These are phyloP conservation scores for Apus apus DNA, from an alignment of 2,113 vertebrate genomes.

Conservation along the genomic window DNA sequence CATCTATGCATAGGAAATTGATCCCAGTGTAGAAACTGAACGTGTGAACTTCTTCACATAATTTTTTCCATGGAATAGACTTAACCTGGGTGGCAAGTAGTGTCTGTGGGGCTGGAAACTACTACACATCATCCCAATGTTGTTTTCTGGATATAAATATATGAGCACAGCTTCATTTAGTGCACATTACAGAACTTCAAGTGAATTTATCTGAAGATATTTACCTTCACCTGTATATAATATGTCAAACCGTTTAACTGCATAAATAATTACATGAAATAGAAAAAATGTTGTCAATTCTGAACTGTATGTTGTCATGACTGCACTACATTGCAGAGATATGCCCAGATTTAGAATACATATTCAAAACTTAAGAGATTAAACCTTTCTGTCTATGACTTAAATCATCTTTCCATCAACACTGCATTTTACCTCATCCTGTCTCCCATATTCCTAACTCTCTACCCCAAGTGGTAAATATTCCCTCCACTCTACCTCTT, in stretches of 20 bases:
- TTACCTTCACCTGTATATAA: background rate
- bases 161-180: background rate
- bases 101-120: background rate
- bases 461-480: background rate
- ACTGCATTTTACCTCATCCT: background rate
- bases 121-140: background rate
- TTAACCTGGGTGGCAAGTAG: background rate
- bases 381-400: background rate
- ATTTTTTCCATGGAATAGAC: background rate
- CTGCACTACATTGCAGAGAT: background rate
- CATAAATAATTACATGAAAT: background rate
- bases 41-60: background rate
- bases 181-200: background rate
- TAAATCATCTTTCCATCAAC: background rate
- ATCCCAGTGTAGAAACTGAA: background rate
- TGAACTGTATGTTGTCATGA: background rate
- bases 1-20: background rate
- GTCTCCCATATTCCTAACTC: background rate
- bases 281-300: background rate
- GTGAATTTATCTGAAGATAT: background rate
- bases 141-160: background rate
- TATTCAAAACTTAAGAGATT: background rate
- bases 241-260: fast-evolving
- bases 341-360: background rate
- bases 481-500: background rate